These are phyloP conservation scores for Momotus momota DNA, from an alignment of 2,797 vertebrate genomes.

Conservation along the genomic window DNA sequence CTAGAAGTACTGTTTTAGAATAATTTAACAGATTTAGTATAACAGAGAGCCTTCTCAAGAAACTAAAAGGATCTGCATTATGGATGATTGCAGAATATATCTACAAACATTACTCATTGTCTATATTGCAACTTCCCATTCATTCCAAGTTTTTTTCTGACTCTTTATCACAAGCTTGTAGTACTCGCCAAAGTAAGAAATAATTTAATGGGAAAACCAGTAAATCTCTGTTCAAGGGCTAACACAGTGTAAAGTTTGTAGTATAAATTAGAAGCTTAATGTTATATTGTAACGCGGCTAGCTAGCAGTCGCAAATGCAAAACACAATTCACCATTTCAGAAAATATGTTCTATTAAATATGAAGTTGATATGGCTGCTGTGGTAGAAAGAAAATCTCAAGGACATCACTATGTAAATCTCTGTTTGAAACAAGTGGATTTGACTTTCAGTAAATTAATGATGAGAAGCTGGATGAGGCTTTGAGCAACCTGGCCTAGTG, in stretches of 20 bases:
- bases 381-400: not conserved
- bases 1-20: not conserved
- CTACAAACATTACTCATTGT: not conserved
- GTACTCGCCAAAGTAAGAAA: not conserved
- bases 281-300: not conserved
- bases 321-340: not conserved
- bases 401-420: not conserved
- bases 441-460: not conserved
- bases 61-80: not conserved
- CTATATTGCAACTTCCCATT: not conserved
- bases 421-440: not conserved
- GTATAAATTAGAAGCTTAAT: not conserved
- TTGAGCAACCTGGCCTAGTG: too few relatives aligned
- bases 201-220: not conserved
- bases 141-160: not conserved
- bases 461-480: too few relatives aligned
- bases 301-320: not conserved
- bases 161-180: not conserved
- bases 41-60: not conserved
- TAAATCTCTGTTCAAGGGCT: not conserved
- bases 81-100: not conserved
- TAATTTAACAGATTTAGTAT: not conserved
- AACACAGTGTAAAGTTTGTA: not conserved
- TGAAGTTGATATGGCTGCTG: not conserved
- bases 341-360: not conserved